Evolutionary conservation across 2,113 vertebrate species (phyloP).

Genomic region (Sorex fumeus): DNA sequence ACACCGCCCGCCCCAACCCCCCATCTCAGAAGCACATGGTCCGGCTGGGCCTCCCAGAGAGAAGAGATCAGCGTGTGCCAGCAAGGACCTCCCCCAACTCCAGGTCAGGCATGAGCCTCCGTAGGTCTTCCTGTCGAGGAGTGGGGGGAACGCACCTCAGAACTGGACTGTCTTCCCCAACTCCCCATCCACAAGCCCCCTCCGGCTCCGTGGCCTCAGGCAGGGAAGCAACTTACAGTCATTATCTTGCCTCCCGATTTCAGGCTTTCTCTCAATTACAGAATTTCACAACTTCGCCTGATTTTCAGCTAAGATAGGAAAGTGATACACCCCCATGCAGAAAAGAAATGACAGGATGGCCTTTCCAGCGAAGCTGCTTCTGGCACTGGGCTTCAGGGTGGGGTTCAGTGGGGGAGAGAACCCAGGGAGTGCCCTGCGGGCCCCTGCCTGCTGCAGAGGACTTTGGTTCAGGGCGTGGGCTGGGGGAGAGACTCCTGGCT

Average conservation of each 20-base stretch:
- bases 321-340: background rate
- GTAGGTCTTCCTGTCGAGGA: no score
- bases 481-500: background rate
- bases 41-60: background rate
- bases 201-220: background rate
- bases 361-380: slow-evolving; percentile 25
- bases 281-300: slow-evolving; percentile 50
- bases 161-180: accelerated
- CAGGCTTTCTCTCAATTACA: slow-evolving; percentile 18
- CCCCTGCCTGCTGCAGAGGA: background rate
- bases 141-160: background rate
- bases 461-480: background rate
- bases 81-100: background rate
- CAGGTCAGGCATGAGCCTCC: background rate
- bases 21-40: background rate
- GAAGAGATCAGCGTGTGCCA: background rate
- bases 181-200: background rate
- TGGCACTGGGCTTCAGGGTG: background rate
- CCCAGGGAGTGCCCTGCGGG: background rate
- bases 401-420: background rate
- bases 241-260: background rate
- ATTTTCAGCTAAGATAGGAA: background rate
- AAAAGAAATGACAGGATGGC: background rate
- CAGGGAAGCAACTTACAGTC: background rate
- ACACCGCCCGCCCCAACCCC: background rate